Evolutionary conservation across 2,113 vertebrate genomes (phyloP).

Genomic region (Nymphicus hollandicus): DNA sequence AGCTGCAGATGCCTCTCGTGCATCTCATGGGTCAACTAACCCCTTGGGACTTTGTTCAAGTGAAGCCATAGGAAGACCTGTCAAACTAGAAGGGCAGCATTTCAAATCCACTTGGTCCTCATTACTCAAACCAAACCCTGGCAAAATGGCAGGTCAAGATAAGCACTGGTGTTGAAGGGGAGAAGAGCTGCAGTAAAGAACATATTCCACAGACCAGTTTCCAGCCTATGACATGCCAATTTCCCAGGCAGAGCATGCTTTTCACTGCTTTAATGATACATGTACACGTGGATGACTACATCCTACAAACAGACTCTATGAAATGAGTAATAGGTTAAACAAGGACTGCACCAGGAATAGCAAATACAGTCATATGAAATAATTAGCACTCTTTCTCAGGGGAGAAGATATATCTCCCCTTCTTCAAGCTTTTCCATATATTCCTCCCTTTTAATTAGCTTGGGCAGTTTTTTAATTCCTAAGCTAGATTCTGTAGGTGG

Average conservation of each 20-base stretch:
- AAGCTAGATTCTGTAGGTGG: neutral
- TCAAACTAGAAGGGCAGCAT: neutral
- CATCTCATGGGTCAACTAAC: neutral
- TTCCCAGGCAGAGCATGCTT: neutral
- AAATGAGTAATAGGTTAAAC: neutral
- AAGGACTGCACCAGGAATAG: neutral
- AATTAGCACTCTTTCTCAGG: neutral
- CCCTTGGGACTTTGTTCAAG: neutral
- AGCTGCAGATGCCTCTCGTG: neutral
- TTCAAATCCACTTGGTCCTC: neutral
- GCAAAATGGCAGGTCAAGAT: neutral
- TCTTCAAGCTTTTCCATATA: neutral
- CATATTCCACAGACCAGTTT: neutral
- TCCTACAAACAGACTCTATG: neutral
- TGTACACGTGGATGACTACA: fast-evolving
- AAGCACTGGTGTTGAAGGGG: neutral
- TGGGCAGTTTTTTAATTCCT: neutral
- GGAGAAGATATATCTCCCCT: neutral
- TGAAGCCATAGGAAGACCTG: neutral
- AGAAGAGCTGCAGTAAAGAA: neutral
- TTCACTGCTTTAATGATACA: neutral
- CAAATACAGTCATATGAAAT: neutral
- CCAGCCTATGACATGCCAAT: neutral
- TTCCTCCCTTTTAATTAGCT: neutral
- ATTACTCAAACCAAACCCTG: neutral